phyloP scores from a whole-genome alignment of 2,888 invertebrate species.

The Priocnemis perturbator region DNA sequence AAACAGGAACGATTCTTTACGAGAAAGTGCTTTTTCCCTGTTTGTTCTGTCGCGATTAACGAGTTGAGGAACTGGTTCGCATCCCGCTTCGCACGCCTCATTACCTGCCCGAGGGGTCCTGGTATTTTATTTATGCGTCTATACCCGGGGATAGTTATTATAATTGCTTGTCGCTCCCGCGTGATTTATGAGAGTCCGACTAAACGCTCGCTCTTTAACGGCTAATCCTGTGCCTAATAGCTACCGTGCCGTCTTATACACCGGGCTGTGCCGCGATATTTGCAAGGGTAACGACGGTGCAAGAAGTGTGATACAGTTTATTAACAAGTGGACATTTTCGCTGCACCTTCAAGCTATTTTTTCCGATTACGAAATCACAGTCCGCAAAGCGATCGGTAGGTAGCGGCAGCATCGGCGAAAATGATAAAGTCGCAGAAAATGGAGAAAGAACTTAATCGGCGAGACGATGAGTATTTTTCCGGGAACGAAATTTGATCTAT shows the following conservation, averaged over 20 bases:
- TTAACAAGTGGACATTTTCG: not conserved
- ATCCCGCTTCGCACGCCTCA: slow-evolving; percentile 65
- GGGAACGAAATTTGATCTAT: no score
- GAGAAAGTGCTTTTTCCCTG: slow-evolving; percentile 39
- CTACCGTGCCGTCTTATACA: slow-evolving; percentile 50
- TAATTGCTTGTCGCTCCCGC: slow-evolving; percentile 71
- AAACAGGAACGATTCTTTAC: slow-evolving; percentile 30
- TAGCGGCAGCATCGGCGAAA: no score
- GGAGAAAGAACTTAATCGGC: no score
- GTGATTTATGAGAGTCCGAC: slow-evolving; percentile 67
- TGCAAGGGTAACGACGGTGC: not conserved
- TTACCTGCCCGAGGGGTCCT: slow-evolving; percentile 65
- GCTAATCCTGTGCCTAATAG: slow-evolving; percentile 67
- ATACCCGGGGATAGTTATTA: slow-evolving; percentile 68
- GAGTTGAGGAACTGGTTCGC: slow-evolving; percentile 59
- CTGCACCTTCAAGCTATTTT: not conserved
- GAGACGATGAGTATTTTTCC: no score
- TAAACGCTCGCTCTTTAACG: slow-evolving; percentile 65
- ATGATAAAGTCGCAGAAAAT: no score
- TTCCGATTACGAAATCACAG: no score
- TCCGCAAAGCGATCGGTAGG: no score
- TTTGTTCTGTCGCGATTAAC: slow-evolving; percentile 45
- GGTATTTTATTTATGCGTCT: slow-evolving; percentile 68
- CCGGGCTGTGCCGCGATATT: slow-evolving; percentile 1
- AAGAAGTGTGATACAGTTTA: not conserved